Conservation (phyloP, 1,140 invertebrate genomes). For the Anoplolepis gracilipes region DNA sequence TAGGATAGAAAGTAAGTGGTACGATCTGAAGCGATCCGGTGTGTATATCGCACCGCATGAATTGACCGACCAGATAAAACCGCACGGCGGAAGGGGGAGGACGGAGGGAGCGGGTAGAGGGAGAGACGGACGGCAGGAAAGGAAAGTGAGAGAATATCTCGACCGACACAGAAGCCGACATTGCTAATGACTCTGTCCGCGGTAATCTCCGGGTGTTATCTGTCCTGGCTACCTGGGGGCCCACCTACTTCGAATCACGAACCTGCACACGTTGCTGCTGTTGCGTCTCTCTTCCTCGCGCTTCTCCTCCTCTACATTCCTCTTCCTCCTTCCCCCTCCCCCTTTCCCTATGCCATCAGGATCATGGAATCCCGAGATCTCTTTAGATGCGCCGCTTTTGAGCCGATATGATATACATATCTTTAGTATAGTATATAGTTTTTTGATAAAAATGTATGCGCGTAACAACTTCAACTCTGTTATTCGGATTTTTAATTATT, state of each 20-base stretch:
- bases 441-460: constrained; percentile 1
- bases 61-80: constrained; percentile 80
- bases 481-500: neutral
- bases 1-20: constrained; percentile 84
- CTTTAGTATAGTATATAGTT: neutral
- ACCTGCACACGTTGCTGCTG: constrained; percentile 73
- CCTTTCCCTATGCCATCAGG: constrained; percentile 9
- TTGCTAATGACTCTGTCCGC: constrained; percentile 86
- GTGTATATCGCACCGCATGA: constrained; percentile 79
- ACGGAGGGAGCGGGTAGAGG: constrained; percentile 60
- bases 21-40: constrained; percentile 54
- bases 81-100: constrained; percentile 19
- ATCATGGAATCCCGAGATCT: constrained; percentile 48
- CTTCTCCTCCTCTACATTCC: constrained; percentile 36
- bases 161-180: constrained; percentile 85
- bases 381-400: constrained; percentile 32
- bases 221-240: constrained; percentile 85
- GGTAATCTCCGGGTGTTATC: constrained; percentile 86
- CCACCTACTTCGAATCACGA: constrained; percentile 86
- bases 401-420: neutral
- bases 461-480: neutral
- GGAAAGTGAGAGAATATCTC: constrained; percentile 74
- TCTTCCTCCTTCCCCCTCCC: neutral
- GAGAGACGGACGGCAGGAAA: constrained; percentile 30
- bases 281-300: constrained; percentile 70